phyloP scores from a whole-genome alignment of 2,113 vertebrate species.

The Microtus pennsylvanicus region DNA sequence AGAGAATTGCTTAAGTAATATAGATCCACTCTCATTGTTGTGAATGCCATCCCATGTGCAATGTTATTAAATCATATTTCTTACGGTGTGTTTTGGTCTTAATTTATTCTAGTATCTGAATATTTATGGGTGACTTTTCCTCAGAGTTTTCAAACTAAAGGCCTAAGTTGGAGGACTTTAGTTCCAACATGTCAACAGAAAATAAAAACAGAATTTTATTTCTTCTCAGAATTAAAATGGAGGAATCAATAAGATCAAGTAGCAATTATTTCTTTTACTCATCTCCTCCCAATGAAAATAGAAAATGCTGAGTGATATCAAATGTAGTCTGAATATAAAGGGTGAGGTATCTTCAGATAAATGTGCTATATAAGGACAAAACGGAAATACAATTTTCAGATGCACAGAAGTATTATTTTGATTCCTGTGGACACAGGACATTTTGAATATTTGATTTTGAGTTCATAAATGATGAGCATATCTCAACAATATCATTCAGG shows the following conservation, averaged over 20 bases:
- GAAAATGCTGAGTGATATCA: not conserved
- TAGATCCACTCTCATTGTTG: not conserved
- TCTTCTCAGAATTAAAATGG: conserved; percentile 13
- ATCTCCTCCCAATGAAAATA: conserved; percentile 2
- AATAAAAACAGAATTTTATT: not conserved
- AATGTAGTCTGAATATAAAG: not conserved
- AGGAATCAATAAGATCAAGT: not conserved
- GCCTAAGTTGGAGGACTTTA: not conserved
- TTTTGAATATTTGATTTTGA: conserved; percentile 40
- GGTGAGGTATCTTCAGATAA: not conserved
- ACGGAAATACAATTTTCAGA: conserved; percentile 7
- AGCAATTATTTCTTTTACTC: not conserved
- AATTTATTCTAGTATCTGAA: conserved; percentile 57
- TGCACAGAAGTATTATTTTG: not conserved
- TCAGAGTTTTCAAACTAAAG: conserved; percentile 41
- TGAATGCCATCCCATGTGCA: not conserved
- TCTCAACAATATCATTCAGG: not conserved
- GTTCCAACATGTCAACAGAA: not conserved
- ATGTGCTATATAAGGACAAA: not conserved
- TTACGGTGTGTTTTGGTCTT: conserved; percentile 49
- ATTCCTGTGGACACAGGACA: not conserved
- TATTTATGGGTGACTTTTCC: conserved; percentile 3
- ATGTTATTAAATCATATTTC: conserved; percentile 35
- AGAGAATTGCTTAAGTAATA: conserved; percentile 50
- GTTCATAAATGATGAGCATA: not conserved